Percentiles rank a stretch among this genome's conserved stretches.
Evolutionary conservation across 2,113 vertebrate genomes (phyloP).

Genomic region (Eptesicus fuscus): DNA sequence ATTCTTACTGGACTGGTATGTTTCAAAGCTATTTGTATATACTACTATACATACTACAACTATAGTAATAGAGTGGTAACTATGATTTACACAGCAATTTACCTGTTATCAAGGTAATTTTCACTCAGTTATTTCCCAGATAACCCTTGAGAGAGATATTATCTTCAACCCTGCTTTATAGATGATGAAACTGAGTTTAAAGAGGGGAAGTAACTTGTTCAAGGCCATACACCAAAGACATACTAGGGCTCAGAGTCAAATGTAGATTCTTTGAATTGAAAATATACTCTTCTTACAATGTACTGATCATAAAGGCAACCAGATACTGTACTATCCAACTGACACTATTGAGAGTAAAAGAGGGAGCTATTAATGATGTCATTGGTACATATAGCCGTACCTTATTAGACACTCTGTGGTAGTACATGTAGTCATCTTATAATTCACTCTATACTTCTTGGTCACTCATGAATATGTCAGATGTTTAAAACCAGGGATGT

Average conservation of each 20-base stretch:
- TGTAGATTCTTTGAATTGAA: background rate
- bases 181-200: background rate
- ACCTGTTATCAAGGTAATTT: background rate
- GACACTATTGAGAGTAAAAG: background rate
- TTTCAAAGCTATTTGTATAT: background rate
- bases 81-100: background rate
- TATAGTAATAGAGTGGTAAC: background rate
- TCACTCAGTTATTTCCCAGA: background rate
- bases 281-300: background rate
- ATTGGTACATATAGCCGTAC: background rate
- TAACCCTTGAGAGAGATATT: background rate
- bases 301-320: background rate
- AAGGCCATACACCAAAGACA: background rate
- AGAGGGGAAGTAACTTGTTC: background rate
- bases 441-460: background rate
- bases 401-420: background rate
- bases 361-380: background rate
- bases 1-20: background rate
- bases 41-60: background rate
- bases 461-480: background rate
- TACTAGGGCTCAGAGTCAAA: background rate
- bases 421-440: background rate
- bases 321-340: background rate
- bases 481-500: background rate
- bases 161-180: background rate